Base-by-base conservation (phyloP, 2,113 vertebrate species). In the Neogobius melanostomus region DNA sequence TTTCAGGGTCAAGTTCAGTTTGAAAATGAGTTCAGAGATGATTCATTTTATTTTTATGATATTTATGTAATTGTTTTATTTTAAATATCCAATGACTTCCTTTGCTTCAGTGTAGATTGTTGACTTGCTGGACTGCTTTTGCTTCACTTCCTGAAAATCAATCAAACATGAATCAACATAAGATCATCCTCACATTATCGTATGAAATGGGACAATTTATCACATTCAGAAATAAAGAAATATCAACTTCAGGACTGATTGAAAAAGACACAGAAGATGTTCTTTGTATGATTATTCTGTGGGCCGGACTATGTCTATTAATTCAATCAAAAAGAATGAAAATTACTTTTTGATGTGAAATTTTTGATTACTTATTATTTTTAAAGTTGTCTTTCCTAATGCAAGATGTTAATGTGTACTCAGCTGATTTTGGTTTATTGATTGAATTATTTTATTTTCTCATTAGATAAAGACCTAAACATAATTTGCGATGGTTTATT, bases 261-360 rank as follows among this genome's bases (percentile, higher is more conserved):
- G 46, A 48, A 81, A 74, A 65, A 67, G 71, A 63, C 77, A 81
- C 68, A 53, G 21, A 50, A 44, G 15, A 44, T 73, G 65, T 66
- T 70, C 61, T 78, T 49, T 89, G 85, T 89, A 90, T 89, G 80
- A 87, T 85, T 77, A 81, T 91, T 93, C 87, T 89, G 80, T 65
- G 53, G 62, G 66, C 44, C 71, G 75, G 21, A 84, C 62, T 71
- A 69, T 17, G 9, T 47, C 73, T 62, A 47, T 53, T 36, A 5
- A 36, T 36, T 36, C 28, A 36, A 36, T 36, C 28, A 36, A 36
- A 36, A 36, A 36, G n/a, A n/a, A n/a, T n/a, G n/a, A n/a, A n/a
- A n/a, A n/a, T n/a, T n/a, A n/a, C n/a, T n/a, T n/a, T n/a, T n/a
- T n/a, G n/a, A n/a, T 70, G 57, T 76, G 64, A 71, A 79, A 69